Conservation (phyloP, 2,888 invertebrate species). For the Phortica magna region DNA sequence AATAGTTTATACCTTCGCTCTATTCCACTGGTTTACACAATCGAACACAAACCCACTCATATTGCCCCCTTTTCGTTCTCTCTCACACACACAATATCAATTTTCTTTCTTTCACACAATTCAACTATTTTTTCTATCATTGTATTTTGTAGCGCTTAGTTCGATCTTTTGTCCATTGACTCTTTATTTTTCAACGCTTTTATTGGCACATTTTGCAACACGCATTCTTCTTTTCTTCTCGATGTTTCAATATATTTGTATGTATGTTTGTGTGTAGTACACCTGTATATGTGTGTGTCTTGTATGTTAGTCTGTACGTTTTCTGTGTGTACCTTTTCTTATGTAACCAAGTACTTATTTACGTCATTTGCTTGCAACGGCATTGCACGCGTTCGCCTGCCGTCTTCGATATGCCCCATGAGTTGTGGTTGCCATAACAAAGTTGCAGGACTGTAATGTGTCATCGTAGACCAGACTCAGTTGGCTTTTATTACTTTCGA, state of each 20-base stretch:
- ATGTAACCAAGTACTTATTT: not conserved
- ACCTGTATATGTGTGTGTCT: no score
- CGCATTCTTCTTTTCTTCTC: not conserved
- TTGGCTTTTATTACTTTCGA: not conserved
- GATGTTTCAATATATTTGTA: slow-evolving; percentile 25
- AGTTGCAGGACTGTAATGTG: no score
- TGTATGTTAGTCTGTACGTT: no score
- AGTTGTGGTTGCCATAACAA: not conserved
- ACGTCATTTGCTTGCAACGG: slow-evolving; percentile 8
- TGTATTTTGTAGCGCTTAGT: not conserved
- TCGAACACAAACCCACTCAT: slow-evolving; percentile 29
- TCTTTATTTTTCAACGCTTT: not conserved
- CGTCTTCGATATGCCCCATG: slow-evolving; percentile 5
- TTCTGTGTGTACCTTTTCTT: not conserved
- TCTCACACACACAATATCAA: slow-evolving; percentile 47
- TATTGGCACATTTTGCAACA: not conserved
- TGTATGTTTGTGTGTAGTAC: not conserved
- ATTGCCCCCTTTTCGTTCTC: slow-evolving; percentile 43
- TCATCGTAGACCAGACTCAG: not conserved
- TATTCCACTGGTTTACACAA: not conserved
- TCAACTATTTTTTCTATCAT: not conserved
- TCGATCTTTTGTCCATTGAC: not conserved
- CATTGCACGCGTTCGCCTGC: not conserved
- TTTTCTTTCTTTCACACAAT: slow-evolving; percentile 59
- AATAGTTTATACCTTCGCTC: not conserved